Evolutionary conservation across 2,888 invertebrate genomes (phyloP), one percentile per base, ranked within the genome.

Genomic region (Ichneumoninae sp.): DNA sequence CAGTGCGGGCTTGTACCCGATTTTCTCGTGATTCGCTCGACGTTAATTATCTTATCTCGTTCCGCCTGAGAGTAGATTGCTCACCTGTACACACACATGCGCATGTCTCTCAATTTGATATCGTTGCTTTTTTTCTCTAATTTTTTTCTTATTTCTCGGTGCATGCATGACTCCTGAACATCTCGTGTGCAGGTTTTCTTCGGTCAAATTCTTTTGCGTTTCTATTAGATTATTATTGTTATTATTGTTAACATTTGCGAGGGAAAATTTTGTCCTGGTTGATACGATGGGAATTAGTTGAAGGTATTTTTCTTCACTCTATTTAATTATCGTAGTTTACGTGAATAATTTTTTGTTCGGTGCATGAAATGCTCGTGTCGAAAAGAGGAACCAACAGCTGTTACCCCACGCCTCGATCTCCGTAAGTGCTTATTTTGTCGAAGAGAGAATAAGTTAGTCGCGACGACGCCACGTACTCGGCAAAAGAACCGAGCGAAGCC

Each of bases 11-110:
- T 70, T 36, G 78, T 79, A 65, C 52, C 65, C 70, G 78, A 79
- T 79, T 79, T 65, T 52, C 78, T 70, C 78, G 78, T 65, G 63
- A 79, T 70, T 71, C 52, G 36, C 36, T 63, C 65, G 52, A 71
- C 63, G 63, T 70, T 70, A 79, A 70, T 79, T 79, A 79, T 77
- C 76, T 60, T 52, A 19, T 26, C 57, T 47, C 68, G 66, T 77
- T 69, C 44, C 68, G 60, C 33, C 10, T 16, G 74, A 47, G 60
- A 47, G n/a, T 8, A 13, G 5, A 19, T 63, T 7, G 63, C 47
- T 22, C 22, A 22, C 10, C 57, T 57, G 8, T 26, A 26, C 57
- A 57, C 57, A 57, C 57, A 57, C 26, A 13, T 0, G 2, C 22
- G 54, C 6, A 22, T 54, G 22, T 65, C 65, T 8, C 26, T 36